Evolutionary conservation across 1,140 invertebrate species (phyloP).

Genomic region (Panulirus ornatus): DNA sequence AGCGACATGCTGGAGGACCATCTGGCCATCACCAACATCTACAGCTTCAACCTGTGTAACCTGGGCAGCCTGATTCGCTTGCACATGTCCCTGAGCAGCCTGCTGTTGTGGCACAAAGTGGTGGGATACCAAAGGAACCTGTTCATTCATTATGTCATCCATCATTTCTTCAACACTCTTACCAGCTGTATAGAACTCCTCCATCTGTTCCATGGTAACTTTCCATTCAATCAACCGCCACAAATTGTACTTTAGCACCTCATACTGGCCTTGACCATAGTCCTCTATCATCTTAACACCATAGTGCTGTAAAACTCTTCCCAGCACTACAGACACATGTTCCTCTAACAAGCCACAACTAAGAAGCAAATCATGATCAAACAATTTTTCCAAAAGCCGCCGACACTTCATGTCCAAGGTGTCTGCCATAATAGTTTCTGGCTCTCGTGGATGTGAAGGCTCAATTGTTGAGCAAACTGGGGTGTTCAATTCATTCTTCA

Average conservation of each 20-base stretch:
- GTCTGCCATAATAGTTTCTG: constrained; percentile 68
- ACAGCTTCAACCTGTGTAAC: constrained; percentile 63
- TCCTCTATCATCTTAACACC: constrained; percentile 75
- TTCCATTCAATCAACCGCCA: constrained; percentile 75
- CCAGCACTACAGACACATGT: constrained; percentile 73
- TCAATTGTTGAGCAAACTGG: background rate
- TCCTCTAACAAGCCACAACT: constrained; percentile 72
- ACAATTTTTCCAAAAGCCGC: constrained; percentile 71
- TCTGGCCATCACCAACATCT: constrained; percentile 64
- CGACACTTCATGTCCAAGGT: constrained; percentile 73
- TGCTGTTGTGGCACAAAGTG: constrained; percentile 69
- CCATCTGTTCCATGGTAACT: constrained; percentile 75
- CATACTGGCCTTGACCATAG: constrained; percentile 75
- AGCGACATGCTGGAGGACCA: constrained; percentile 69
- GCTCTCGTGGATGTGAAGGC: constrained; percentile 40
- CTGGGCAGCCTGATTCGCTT: background rate
- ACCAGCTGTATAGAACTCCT: constrained; percentile 74
- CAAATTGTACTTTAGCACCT: constrained; percentile 75
- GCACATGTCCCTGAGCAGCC: constrained; percentile 17
- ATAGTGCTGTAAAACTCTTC: constrained; percentile 73
- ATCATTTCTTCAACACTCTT: constrained; percentile 75
- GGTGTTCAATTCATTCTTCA: constrained; percentile 33
- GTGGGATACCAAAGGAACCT: constrained; percentile 72
- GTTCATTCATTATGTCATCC: constrained; percentile 75
- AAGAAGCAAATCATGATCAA: constrained; percentile 62